Evolutionary conservation across 1,140 invertebrate genomes (phyloP), one percentile per base, ranked within the genome.

Genomic region (Drosophila repletoides): DNA sequence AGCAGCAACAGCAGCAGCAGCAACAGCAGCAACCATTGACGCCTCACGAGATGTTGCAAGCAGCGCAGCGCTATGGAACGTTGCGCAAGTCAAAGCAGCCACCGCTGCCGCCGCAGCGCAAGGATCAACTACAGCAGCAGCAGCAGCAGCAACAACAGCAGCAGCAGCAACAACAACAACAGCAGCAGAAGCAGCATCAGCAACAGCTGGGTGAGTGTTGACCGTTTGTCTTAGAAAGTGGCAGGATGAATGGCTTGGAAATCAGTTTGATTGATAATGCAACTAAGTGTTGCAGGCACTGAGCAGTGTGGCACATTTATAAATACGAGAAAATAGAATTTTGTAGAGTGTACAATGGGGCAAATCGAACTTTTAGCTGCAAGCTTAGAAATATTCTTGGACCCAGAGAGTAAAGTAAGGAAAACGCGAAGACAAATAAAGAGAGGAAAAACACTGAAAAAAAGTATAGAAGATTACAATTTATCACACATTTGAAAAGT

Each of bases 201-300:
- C 17, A 49, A 48, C 21, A 29, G 24, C 14, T 21, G 28, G 26
- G 17, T 12, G 31, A 26, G 3, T 40, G 19, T 26, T 60, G 43
- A 49, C 58, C 43, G 43, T 41, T 41, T 48, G 41, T 46, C 45
- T 56, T 49, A 31, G 24, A 14, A 15, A 43, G 34, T 28, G 22
- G n/a, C 36, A 56, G 28, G 31, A 43, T 61, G 51, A 55, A 83
- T 66, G 67, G 72, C 61, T 63, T 22, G 65, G 69, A 88, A 77
- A 83, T 88, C 77, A 88, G 77, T 72, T 77, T 88, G 83, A 88
- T 88, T 88, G 83, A 88, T 88, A 88, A 88, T 77, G 64, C 83
- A 88, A 80, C 87, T 88, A 88, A 88, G 79, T 79, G 77, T 63
- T 61, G 51, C 51, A 38, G 40, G 31, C 19, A 21, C n/a, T 15